Evolutionary conservation across 2,888 invertebrate species (phyloP), one percentile per base, ranked within the genome.

Genomic region (Ophion ellenae): DNA sequence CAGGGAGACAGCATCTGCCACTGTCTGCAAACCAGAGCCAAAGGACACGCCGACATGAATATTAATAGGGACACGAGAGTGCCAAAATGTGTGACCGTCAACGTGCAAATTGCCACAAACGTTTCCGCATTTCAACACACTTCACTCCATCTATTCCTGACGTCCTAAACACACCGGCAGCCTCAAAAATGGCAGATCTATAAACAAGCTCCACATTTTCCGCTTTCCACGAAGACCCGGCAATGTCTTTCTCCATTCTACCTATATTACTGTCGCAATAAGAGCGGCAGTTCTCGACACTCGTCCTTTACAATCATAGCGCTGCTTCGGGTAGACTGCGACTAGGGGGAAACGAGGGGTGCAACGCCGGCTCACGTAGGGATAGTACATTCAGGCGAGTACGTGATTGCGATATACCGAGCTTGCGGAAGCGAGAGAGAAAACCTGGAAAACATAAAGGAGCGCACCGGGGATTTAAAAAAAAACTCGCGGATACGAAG

Each of bases 51-150:
- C 89, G 88, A 87, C 74, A 92, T 92, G 92, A 91, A 92, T 92
- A 92, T 92, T 92, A 92, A 92, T 92, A 89, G 90, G 67, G 88
- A 89, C 89, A 90, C 89, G 89, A 91, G 90, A 81, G 74, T 92
- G 90, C 90, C 90, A 90, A 90, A 91, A 91, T 90, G 91, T 90
- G 90, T 89, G 90, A 91, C 89, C 82, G 86, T 87, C 89, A 90
- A 89, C 89, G 90, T 89, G 89, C 87, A 87, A 88, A 90, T 90
- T 90, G 90, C 87, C 89, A 89, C 89, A 89, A 90, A 91, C 90
- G 90, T 88, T 87, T 82, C 45, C 20, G 28, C 57, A 40, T 71
- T 53, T 53, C 79, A 76, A 73, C 75, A 61, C 67, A n/a, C 64
- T 70, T 66, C 59, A 73, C 36, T 36, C 67, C 24, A 57, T 70